Evolutionary conservation across 2,113 vertebrate genomes (phyloP).

Genomic region (Lipophrys pholis): DNA sequence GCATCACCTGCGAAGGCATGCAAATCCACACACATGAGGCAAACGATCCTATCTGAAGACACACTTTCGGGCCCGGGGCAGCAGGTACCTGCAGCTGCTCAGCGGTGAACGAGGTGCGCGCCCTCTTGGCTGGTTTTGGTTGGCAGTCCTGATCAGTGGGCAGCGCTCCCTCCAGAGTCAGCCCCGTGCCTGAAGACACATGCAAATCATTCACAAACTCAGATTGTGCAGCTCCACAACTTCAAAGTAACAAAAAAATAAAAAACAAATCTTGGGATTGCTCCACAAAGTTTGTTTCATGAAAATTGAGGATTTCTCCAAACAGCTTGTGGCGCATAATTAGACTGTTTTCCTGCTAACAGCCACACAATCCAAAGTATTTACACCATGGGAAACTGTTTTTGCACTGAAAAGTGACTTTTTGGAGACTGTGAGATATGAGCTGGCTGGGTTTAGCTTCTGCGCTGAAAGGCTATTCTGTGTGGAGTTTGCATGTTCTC

Average conservation of each 20-base stretch:
- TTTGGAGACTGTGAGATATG: background rate
- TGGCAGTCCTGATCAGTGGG: slow-evolving; percentile 95
- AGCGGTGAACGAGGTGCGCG: slow-evolving; percentile 93
- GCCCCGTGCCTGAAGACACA: slow-evolving; percentile 85
- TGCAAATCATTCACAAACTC: background rate
- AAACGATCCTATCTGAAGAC: background rate
- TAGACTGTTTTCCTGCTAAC: slow-evolving; percentile 34
- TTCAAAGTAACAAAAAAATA: background rate
- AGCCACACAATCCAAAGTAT: slow-evolving; percentile 37
- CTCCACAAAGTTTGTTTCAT: background rate
- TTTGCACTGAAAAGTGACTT: background rate
- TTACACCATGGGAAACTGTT: slow-evolving; percentile 1
- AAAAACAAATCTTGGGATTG: background rate
- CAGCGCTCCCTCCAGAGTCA: slow-evolving; percentile 92
- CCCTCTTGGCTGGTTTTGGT: slow-evolving; percentile 94
- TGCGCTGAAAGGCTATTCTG: no score
- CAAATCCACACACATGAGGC: background rate
- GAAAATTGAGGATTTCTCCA: slow-evolving; percentile 21
- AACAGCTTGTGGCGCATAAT: slow-evolving; percentile 26
- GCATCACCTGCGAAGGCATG: slow-evolving; percentile 86
- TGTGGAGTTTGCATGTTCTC: no score
- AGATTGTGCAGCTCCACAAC: background rate
- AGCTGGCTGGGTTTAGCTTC: no score
- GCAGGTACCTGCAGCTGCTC: slow-evolving; percentile 92
- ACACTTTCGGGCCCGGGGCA: background rate